phyloP scores from a whole-genome alignment of 2,888 invertebrate genomes.

The Myopa testacea region DNA sequence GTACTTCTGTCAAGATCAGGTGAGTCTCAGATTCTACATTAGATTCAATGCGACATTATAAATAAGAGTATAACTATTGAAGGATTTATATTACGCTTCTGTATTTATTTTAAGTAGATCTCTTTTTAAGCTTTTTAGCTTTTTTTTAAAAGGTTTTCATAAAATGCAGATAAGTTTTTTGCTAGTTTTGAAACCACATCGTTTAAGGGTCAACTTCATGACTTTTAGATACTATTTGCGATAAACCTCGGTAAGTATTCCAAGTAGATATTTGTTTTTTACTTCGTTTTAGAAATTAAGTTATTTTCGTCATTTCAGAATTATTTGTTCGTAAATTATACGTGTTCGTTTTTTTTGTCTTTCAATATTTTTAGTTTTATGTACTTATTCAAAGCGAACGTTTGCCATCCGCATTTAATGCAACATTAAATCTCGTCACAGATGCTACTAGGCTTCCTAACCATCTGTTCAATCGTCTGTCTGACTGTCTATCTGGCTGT shows the following conservation, averaged over 20 bases:
- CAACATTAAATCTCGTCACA: constrained; percentile 24
- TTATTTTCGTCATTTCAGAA: background rate
- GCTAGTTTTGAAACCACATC: too few relatives aligned
- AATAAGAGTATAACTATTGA: constrained; percentile 8
- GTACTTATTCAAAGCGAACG: background rate
- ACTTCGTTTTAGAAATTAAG: too few relatives aligned
- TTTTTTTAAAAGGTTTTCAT: background rate
- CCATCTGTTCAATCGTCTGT: constrained; percentile 1
- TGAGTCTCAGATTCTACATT: constrained; percentile 66
- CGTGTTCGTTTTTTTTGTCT: background rate
- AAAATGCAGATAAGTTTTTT: too few relatives aligned
- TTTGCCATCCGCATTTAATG: background rate
- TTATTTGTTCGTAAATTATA: background rate
- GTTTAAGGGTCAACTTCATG: too few relatives aligned
- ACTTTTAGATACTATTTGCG: too few relatives aligned
- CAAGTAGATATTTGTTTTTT: too few relatives aligned
- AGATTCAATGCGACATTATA: background rate
- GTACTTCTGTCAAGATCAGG: constrained; percentile 90
- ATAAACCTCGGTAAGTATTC: too few relatives aligned
- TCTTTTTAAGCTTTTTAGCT: background rate
- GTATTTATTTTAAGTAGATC: background rate
- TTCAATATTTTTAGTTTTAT: too few relatives aligned
- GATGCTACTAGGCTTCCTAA: background rate
- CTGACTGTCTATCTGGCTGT: constrained; percentile 9
- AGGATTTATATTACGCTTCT: constrained; percentile 11